Base-by-base conservation (phyloP, 2,888 invertebrate species). In the Lochmaea crataegi region DNA sequence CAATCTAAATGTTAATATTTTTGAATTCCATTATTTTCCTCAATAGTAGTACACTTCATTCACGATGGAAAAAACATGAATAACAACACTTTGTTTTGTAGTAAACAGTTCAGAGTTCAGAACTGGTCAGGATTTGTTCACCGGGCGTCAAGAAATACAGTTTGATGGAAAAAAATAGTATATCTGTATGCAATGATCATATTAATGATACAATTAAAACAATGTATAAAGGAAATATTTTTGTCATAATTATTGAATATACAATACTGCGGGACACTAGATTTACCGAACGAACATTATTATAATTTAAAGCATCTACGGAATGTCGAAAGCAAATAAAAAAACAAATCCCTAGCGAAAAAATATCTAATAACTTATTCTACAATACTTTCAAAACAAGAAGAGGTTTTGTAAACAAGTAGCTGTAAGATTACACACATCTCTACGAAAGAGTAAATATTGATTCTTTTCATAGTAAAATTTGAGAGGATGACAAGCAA, bases 381-480 rank as follows among this genome's bases (percentile, higher is more conserved):
- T 63, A 63, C 42, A 63, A 56, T 63, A 41, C 63, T 63, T 63
- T 56, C 56, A 41, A 51, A 63, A 69, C 63, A 70, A 70, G 41
- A 64, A 63, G 53, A 70, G 12, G n/a, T 45, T 38, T 68, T 64
- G 70, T 70, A 64, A 70, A 70, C 70, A 70, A 70, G 57, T 64
- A 70, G 56, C 53, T 53, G 53, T 53, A 53, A 53, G 53, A 53
- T 56, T 63, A 63, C 70, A 65, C 32, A 70, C 64, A 70, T 64
- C 64, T 70, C 56, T 70, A 45, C 61, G 64, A 70, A 57, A 70
- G 65, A 68, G 71, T 71, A 71, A 74, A 74, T 74, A 74, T 74
- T 74, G 12, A 64, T 38, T 67, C 58, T 64, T 68, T 71, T 74
- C 74, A 71, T 74, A 70, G 70, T 70, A 65, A 64, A 64, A 26